A percentile compares a stretch with the other conserved stretches of the same genome.
phyloP scores from a whole-genome alignment of 2,113 vertebrate species.

The Todiramphus chloris region DNA sequence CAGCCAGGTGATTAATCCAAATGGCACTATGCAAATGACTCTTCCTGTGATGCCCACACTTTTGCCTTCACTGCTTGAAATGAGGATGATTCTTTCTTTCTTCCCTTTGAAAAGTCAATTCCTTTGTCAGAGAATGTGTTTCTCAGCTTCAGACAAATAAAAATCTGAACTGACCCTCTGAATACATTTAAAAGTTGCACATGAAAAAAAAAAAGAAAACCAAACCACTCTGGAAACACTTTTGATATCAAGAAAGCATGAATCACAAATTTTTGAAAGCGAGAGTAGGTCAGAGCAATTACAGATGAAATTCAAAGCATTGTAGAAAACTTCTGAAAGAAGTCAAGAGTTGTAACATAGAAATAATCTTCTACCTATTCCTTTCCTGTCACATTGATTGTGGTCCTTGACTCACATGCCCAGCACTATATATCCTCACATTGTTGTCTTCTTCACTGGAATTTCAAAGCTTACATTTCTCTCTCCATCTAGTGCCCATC shows the following conservation, averaged over 20 bases:
- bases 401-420: neutral
- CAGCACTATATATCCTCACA: neutral
- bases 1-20: neutral
- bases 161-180: conserved; percentile 7
- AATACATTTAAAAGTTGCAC: neutral
- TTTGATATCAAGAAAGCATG: neutral
- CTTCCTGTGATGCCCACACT: neutral
- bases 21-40: neutral
- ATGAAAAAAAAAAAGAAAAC: neutral
- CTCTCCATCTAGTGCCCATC: neutral
- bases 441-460: conserved; percentile 6
- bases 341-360: neutral
- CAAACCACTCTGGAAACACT: neutral
- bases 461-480: conserved; percentile 44
- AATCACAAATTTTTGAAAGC: neutral
- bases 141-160: neutral
- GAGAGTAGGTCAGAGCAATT: conserved; percentile 3
- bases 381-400: neutral
- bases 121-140: neutral
- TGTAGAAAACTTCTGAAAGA: conserved; percentile 1
- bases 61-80: neutral
- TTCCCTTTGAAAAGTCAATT: neutral
- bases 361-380: neutral
- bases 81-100: neutral
- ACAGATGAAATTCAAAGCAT: neutral